Evolutionary conservation across 2,888 invertebrate species (phyloP).

Genomic region (Monochamus alternatus): DNA sequence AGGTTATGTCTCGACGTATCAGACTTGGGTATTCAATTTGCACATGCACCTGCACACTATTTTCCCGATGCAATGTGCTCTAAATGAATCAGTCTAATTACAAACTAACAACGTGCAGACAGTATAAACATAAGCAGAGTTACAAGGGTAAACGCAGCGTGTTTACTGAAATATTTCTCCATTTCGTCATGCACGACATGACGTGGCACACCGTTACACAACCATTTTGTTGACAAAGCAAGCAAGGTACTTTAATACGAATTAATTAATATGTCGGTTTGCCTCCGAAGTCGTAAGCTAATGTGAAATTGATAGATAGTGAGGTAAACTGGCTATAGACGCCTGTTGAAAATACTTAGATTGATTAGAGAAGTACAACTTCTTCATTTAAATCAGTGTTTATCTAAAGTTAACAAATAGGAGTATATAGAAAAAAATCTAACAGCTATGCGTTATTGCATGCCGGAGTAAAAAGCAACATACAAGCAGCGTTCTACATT

Average conservation of each 20-base stretch:
- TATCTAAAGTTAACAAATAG: too few species aligned
- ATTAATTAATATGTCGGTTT: neutral
- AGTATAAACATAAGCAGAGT: conserved; percentile 12
- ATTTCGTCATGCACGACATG: conserved; percentile 1
- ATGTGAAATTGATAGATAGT: neutral
- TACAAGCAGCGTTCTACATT: too few species aligned
- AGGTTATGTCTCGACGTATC: too few species aligned
- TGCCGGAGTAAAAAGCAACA: too few species aligned
- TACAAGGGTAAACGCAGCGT: neutral
- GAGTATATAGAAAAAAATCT: too few species aligned
- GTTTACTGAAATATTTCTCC: conserved; percentile 7
- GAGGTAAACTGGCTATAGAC: too few species aligned
- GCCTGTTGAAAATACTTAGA: too few species aligned
- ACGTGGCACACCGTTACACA: neutral
- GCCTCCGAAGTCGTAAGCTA: neutral
- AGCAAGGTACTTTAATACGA: neutral
- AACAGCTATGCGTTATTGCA: too few species aligned
- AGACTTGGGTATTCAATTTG: too few species aligned
- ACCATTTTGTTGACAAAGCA: conserved; percentile 5
- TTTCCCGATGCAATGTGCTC: neutral
- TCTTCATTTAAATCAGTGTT: too few species aligned
- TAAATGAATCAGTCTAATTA: conserved; percentile 2
- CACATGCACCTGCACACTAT: neutral
- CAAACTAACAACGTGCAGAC: conserved; percentile 1
- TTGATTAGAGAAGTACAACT: too few species aligned